Evolutionary conservation across 2,888 invertebrate species (phyloP).

Genomic region (Eilema griseolum): DNA sequence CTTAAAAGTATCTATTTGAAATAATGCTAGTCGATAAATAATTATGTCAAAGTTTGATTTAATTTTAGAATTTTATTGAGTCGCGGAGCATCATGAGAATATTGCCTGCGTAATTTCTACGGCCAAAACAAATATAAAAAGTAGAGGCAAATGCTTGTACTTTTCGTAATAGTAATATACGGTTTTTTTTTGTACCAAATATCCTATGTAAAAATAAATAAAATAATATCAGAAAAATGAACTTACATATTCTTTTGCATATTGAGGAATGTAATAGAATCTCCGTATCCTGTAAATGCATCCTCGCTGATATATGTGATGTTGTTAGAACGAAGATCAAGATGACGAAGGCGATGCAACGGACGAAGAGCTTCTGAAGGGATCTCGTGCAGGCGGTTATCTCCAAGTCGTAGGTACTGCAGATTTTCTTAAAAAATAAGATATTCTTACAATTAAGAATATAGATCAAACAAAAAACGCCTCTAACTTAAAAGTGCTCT

Average conservation of each 20-base stretch:
- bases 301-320: slow-evolving; percentile 94
- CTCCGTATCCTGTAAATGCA: slow-evolving; percentile 95
- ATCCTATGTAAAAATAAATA: background rate
- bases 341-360: slow-evolving; percentile 94
- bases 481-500: background rate
- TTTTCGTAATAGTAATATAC: background rate
- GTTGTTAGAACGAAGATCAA: slow-evolving; percentile 95
- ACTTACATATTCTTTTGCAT: slow-evolving; percentile 96
- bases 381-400: slow-evolving; percentile 94
- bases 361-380: slow-evolving; percentile 94
- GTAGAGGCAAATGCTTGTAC: background rate
- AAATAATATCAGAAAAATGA: background rate
- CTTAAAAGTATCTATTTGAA: background rate
- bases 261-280: slow-evolving; percentile 96
- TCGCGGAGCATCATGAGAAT: too few relatives aligned
- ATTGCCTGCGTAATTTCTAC: too few relatives aligned
- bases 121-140: too few relatives aligned
- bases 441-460: background rate
- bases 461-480: too few relatives aligned
- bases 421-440: slow-evolving; percentile 90
- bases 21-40: background rate
- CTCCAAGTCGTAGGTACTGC: slow-evolving; percentile 95
- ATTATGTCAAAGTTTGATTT: background rate
- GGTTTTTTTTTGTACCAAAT: background rate
- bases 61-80: background rate